Evolutionary conservation across 1,140 invertebrate genomes (phyloP).

Genomic region (Bombus cullumanus): DNA sequence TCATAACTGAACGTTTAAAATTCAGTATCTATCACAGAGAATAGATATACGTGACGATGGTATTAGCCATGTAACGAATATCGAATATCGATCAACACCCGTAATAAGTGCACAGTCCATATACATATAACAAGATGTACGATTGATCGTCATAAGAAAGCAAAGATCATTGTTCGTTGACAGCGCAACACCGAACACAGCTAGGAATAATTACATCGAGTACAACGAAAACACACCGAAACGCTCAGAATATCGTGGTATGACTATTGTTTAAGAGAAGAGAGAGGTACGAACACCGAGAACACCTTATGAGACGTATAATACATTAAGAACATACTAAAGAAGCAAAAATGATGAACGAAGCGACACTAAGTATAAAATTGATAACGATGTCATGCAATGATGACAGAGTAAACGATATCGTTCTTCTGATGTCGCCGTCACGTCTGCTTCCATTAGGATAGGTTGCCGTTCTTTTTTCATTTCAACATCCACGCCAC

Average conservation of each 20-base stretch:
- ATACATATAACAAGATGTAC: not conserved
- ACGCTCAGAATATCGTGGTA: slow-evolving; percentile 30
- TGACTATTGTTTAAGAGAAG: slow-evolving; percentile 44
- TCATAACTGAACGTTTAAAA: not conserved
- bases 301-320: slow-evolving; percentile 59
- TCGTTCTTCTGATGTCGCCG: not conserved
- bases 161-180: slow-evolving; percentile 52
- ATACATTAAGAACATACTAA: slow-evolving; percentile 51
- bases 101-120: slow-evolving; percentile 1
- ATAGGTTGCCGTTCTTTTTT: too few species aligned
- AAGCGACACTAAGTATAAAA: slow-evolving; percentile 72
- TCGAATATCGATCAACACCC: not conserved
- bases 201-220: slow-evolving; percentile 68
- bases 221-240: slow-evolving; percentile 71
- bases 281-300: slow-evolving; percentile 52
- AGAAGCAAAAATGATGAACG: slow-evolving; percentile 60
- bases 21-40: not conserved
- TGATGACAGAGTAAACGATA: slow-evolving; percentile 42
- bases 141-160: slow-evolving; percentile 8
- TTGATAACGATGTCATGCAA: slow-evolving; percentile 61
- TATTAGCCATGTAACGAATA: not conserved
- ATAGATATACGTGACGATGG: not conserved
- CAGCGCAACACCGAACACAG: slow-evolving; percentile 74
- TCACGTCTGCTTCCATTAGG: not conserved
- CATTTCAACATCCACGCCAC: not conserved